Base-by-base conservation (phyloP, 1,140 invertebrate species). In the Tenebrio molitor region DNA sequence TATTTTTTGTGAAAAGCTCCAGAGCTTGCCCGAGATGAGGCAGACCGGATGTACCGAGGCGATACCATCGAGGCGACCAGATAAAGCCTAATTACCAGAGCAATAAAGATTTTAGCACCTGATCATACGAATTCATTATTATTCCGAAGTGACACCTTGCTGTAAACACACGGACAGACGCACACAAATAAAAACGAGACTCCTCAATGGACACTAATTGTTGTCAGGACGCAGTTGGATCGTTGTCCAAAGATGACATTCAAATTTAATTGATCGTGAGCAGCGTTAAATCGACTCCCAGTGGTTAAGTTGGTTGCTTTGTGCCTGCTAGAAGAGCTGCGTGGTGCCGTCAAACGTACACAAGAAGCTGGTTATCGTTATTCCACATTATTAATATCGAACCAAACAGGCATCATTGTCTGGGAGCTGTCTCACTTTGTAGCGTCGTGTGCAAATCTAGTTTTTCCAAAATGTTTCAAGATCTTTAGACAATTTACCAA, bases 31-130 rank as follows among this genome's bases (percentile, higher is more conserved):
- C 33, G 23, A 65, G 34, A 65, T 39, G 34, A 65, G 33, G 29
- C 36, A 65, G 5, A 39, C 33, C 62, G 62, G 62, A 65, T 41
- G 39, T 65, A 16, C 2, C 16, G 5, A 15, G 33, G 39, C 39
- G 39, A 65, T 41, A 65, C 10, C 62, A 65, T 65, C 62, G 15
- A 15, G 21, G 21, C 15, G 50, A 58, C n/a, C 39, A 65, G 62
- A 65, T 65, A 42, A 41, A 65, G 33, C 6, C 39, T 65, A 65
- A 65, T 65, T 65, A 42, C 62, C 17, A 14, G 14, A 41, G 62
- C 33, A 39, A 65, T 65, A 65, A 65, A 65, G 62, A 65, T 65
- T 65, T 65, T 65, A 65, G 62, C 62, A 65, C 62, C 62, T 65
- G 62, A 65, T 65, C 50, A 15, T 29, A 58, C 23, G 29, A 58